Conservation (phyloP, 2,113 vertebrate genomes). For the Pungitius pungitius region DNA sequence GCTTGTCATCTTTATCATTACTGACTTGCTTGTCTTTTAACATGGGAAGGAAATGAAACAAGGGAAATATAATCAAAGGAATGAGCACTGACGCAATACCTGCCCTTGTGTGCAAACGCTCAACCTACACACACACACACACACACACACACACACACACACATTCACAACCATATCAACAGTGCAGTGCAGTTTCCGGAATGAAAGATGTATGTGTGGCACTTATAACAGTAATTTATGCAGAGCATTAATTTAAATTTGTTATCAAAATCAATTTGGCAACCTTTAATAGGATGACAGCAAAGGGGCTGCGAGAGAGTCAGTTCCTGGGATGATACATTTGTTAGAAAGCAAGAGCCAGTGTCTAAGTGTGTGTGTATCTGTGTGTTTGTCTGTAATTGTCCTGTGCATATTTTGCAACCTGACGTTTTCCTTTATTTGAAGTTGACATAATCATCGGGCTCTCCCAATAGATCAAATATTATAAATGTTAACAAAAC, state of each 20-base stretch:
- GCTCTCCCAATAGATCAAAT: slow-evolving; percentile 4
- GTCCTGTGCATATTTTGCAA: background rate
- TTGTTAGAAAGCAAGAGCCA: slow-evolving; percentile 44
- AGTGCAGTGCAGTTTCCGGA: slow-evolving; percentile 56
- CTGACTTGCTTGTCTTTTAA: slow-evolving; percentile 55
- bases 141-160: background rate
- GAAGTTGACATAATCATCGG: slow-evolving; percentile 33
- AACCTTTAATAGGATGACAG: slow-evolving; percentile 76
- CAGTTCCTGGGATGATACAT: slow-evolving; percentile 58
- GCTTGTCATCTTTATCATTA: slow-evolving; percentile 47
- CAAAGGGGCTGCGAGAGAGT: slow-evolving; percentile 57
- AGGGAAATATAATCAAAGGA: slow-evolving; percentile 52
- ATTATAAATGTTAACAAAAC: slow-evolving; percentile 10
- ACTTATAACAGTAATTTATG: slow-evolving; percentile 72
- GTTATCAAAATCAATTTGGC: slow-evolving; percentile 80
- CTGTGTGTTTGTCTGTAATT: slow-evolving; percentile 4
- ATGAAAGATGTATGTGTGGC: slow-evolving; percentile 66
- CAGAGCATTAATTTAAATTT: slow-evolving; percentile 78
- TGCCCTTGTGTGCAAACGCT: slow-evolving; percentile 23
- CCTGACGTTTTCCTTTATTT: background rate
- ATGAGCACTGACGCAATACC: slow-evolving; percentile 39
- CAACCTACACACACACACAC: background rate
- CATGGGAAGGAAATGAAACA: slow-evolving; percentile 53
- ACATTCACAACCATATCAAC: slow-evolving; percentile 17
- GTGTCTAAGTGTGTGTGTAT: slow-evolving; percentile 22